These are phyloP conservation scores for Pyrocoelia pectoralis DNA, from an alignment of 2,888 invertebrate genomes.

Conservation along the genomic window DNA sequence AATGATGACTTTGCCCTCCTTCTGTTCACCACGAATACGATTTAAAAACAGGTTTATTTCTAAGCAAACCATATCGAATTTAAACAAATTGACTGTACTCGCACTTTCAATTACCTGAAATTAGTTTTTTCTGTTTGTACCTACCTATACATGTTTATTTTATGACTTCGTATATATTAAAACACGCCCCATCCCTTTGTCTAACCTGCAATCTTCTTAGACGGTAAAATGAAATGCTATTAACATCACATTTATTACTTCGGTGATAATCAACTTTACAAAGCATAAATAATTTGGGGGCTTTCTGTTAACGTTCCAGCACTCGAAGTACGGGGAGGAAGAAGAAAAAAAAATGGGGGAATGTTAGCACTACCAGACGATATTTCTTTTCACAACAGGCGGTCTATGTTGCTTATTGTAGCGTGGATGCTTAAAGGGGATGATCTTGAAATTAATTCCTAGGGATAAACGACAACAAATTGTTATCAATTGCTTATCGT, in stretches of 20 bases:
- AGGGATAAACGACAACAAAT: too few species aligned
- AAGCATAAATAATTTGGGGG: conserved; percentile 3
- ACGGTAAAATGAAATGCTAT: conserved; percentile 13
- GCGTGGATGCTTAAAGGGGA: too few species aligned
- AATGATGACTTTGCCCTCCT: neutral
- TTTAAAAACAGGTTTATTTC: neutral
- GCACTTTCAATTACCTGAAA: conserved; percentile 56
- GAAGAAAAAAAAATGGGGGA: neutral
- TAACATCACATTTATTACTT: conserved; percentile 11
- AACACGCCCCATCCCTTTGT: conserved; percentile 17
- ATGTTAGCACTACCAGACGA: neutral
- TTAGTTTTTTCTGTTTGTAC: conserved; percentile 49
- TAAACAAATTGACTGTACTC: conserved; percentile 57
- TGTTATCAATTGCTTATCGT: too few species aligned
- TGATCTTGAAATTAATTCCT: too few species aligned
- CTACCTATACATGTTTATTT: conserved; percentile 43
- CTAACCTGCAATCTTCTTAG: conserved; percentile 11
- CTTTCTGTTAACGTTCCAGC: neutral
- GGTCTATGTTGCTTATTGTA: too few species aligned
- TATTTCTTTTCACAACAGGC: neutral
- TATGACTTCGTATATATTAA: conserved; percentile 22
- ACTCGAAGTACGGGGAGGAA: neutral
- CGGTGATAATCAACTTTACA: neutral
- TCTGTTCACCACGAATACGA: neutral
- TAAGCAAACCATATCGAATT: conserved; percentile 53